These are phyloP conservation scores for Eriosoma lanigerum DNA, from an alignment of 1,140 invertebrate species.

Conservation along the genomic window DNA sequence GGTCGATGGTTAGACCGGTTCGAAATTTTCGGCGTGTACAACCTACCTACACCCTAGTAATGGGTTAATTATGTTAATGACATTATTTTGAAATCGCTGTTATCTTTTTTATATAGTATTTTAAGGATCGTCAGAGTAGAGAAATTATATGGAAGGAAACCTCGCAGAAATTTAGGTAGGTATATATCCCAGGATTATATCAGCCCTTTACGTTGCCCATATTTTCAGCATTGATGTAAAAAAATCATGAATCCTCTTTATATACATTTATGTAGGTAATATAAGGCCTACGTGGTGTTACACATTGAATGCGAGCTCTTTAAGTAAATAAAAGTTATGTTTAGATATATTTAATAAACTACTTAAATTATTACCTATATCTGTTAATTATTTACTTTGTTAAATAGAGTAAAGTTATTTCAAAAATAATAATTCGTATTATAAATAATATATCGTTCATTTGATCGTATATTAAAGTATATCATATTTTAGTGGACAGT, in stretches of 20 bases:
- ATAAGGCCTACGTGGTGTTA: too few relatives aligned
- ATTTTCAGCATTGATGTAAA: neutral
- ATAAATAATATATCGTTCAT: too few relatives aligned
- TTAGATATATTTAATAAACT: too few relatives aligned
- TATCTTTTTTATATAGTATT: slow-evolving; percentile 16
- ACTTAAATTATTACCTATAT: too few relatives aligned
- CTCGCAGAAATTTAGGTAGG: too few relatives aligned
- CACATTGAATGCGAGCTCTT: neutral
- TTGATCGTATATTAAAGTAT: too few relatives aligned
- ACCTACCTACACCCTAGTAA: slow-evolving; percentile 27
- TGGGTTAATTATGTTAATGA: slow-evolving; percentile 46
- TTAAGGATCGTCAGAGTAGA: neutral
- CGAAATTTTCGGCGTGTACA: neutral
- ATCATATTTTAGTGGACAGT: too few relatives aligned
- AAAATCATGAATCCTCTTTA: neutral
- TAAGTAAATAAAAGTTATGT: neutral
- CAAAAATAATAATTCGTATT: too few relatives aligned
- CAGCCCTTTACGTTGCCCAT: neutral
- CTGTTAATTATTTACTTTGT: too few relatives aligned
- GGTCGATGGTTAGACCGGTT: slow-evolving; percentile 42
- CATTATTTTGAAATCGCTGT: neutral
- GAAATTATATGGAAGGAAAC: too few relatives aligned
- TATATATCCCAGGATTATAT: slow-evolving; percentile 27
- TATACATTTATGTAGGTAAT: neutral
- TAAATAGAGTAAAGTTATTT: too few relatives aligned